Evolutionary conservation across 2,113 vertebrate species (phyloP), one percentile per base, ranked within the genome.

Genomic region (Tyrannus savana): DNA sequence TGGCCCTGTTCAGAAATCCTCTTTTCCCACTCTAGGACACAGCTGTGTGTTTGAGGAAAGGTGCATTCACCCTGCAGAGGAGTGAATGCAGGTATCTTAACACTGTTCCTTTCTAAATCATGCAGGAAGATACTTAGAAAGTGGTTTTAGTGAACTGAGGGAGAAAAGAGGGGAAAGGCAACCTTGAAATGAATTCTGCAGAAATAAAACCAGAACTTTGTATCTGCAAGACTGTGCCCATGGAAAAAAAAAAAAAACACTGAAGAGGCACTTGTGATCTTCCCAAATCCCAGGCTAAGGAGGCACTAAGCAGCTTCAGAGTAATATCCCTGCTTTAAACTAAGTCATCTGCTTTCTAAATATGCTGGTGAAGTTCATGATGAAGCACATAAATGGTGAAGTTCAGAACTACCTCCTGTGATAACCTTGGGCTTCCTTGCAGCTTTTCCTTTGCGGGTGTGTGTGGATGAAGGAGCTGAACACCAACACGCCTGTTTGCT

Each of bases 221-320:
- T 79, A 37, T 56, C 52, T 74, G 37, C 15, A 69, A 64, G 25
- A 35, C n/a, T 52, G 3, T 71, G 50, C 47, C 24, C 12, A 7
- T 77, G 44, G 5, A 53, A 2, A 1, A 37, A 39, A 1, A 37
- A 39, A 39, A 59, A 75, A 53, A 2, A 1, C 28, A 19, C 4
- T 37, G 12, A 68, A 66, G n/a, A 58, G 66, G 6, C 69, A 69
- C 18, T 71, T 64, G 52, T 84, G 37, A 44, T 47, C 19, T 88
- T 30, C 58, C 42, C 66, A 79, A 55, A 71, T 64, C n/a, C 79
- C 19, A 22, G 49, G 21, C 50, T 44, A 33, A 47, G 76, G 39
- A 86, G n/a, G 12, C 68, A 42, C 53, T 75, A 27, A 64, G 31
- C 68, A 76, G 28, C 58, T 72, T 80, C 63, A 21, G 5, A 2